phyloP scores from a whole-genome alignment of 2,888 invertebrate species.

The Petrolisthes manimaculis region DNA sequence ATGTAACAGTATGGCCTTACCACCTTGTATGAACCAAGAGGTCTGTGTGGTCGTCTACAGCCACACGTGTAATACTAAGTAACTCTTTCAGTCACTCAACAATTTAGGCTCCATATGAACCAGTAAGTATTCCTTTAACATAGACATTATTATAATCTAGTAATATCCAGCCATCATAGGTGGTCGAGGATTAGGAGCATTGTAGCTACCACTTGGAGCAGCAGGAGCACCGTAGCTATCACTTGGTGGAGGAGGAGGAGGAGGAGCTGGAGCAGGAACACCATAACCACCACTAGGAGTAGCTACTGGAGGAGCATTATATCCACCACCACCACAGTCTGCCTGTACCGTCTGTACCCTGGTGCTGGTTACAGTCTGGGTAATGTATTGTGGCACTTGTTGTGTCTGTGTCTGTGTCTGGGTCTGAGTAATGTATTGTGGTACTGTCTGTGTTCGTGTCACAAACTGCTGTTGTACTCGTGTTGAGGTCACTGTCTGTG shows the following conservation, averaged over 20 bases:
- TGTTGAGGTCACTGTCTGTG: conserved; percentile 33
- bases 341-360: conserved; percentile 26
- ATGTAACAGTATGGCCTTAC: no score
- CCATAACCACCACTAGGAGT: not conserved
- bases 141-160: not conserved
- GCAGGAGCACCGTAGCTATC: no score
- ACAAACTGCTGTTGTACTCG: conserved; percentile 23
- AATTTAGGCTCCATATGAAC: not conserved
- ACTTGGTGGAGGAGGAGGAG: not conserved
- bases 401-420: conserved; percentile 27
- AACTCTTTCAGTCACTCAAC: no score
- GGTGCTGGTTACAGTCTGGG: conserved; percentile 39
- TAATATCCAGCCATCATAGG: conserved; percentile 55
- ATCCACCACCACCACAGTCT: conserved; percentile 34
- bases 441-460: conserved; percentile 39
- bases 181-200: no score
- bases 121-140: not conserved
- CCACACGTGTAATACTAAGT: no score
- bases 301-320: no score
- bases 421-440: conserved; percentile 44
- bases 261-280: not conserved
- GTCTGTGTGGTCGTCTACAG: no score
- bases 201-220: no score
- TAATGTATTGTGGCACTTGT: conserved; percentile 37
- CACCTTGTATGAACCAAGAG: no score